These are phyloP conservation scores for Apogon talboti DNA, from an alignment of 2,797 vertebrate species.

Conservation along the genomic window DNA sequence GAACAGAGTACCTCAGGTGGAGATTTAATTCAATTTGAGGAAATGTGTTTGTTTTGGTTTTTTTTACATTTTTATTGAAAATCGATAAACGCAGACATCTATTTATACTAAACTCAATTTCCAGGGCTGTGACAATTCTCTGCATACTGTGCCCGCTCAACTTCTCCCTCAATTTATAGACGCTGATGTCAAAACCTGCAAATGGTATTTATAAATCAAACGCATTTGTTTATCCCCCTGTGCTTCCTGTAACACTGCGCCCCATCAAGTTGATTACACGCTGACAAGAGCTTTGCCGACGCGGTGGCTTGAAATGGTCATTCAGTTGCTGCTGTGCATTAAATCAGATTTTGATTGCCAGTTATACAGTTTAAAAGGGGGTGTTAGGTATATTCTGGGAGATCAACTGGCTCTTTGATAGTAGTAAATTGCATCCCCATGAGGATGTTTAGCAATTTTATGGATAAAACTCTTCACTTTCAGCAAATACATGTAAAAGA, in stretches of 20 bases:
- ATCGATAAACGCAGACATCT: constrained; percentile 48
- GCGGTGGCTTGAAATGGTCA: constrained; percentile 12
- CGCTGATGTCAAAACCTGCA: constrained; percentile 24
- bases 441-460: not conserved
- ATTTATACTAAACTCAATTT: constrained; percentile 19
- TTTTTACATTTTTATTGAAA: constrained; percentile 17
- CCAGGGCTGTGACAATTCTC: constrained; percentile 20
- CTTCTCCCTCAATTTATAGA: constrained; percentile 46
- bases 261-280: constrained; percentile 64
- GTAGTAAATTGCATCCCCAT: not conserved
- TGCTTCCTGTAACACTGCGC: constrained; percentile 41
- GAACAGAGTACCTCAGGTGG: not conserved
- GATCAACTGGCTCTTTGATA: not conserved
- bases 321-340: constrained; percentile 25
- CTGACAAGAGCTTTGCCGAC: constrained; percentile 43
- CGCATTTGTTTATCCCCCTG: constrained; percentile 38
- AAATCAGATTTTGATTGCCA: constrained; percentile 29
- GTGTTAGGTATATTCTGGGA: not conserved
- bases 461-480: not conserved
- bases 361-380: constrained; percentile 8
- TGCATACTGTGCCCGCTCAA: not conserved
- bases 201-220: constrained; percentile 59
- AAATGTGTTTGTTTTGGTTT: not conserved
- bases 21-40: constrained; percentile 12
- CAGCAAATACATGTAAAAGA: not conserved